Base-by-base conservation (phyloP, 2,113 vertebrate genomes). In the Serilophus lunatus region DNA sequence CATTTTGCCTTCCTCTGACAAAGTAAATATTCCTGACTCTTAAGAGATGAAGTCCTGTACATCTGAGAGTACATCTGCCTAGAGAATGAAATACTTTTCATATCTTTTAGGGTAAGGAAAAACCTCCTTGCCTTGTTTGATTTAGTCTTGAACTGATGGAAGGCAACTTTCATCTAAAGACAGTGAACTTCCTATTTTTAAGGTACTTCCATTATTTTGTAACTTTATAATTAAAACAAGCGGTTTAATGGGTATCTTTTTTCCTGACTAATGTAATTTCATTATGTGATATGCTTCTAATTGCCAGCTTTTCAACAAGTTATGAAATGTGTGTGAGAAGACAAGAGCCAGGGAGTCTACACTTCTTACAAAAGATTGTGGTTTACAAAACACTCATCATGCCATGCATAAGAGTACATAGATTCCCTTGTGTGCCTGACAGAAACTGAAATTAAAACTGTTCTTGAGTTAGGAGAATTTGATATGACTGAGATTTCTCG, bases 381-480 rank as follows among this genome's bases (percentile, higher is more conserved):
- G 45, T 95, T 95, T 85, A 53, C 23, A 38, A 82, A 45, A 61
- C 44, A 49, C 33, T 88, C 25, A 49, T 63, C 33, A 3, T 65
- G 12, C 28, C n/a, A 50, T 79, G 36, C 23, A 5, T 86, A 40
- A 31, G 68, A 68, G 36, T 75, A n/a, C 57, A 53, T 60, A 49
- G 31, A 40, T 93, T 94, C 28, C 16, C 12, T 69, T 79, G 6
- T 6, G 15, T 93, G 69, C 29, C 33, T 82, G 54, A 38, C 45
- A 78, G 77, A 91, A 95, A 91, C n/a, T 81, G 86, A 94, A 96
- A 94, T 59, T 69, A 90, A 92, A 95, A 79, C 69, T 71, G 4
- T 72, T 13, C 23, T 53, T 87, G 44, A 82, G 23, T 89, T 93
- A 91, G 60, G 69, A 91, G 53, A 92, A 86, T 25, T 78, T 31